phyloP scores from a whole-genome alignment of 2,113 vertebrate species.

The Brachirus orientalis region DNA sequence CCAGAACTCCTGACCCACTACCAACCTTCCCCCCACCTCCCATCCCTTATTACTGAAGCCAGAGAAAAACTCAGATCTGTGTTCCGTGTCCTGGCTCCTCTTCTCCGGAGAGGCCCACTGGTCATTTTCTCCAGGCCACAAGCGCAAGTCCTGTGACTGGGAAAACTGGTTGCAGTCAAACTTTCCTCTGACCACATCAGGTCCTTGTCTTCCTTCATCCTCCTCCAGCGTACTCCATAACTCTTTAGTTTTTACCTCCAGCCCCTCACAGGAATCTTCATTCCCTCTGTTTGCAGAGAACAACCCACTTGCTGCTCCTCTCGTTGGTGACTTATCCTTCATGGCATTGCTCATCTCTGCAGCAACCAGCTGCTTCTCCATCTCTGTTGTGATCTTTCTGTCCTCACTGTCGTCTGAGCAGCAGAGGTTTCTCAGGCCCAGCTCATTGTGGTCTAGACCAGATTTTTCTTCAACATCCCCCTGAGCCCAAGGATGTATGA shows the following conservation, averaged over 20 bases:
- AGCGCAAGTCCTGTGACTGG: constrained; percentile 59
- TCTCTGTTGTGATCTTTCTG: constrained; percentile 52
- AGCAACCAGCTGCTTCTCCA: constrained; percentile 65
- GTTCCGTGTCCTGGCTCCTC: constrained; percentile 63
- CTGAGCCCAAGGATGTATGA: constrained; percentile 48
- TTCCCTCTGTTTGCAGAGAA: constrained; percentile 30
- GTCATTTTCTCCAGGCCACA: constrained; percentile 81
- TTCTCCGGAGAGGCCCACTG: constrained; percentile 81
- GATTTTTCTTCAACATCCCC: constrained; percentile 34
- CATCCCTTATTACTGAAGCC: constrained; percentile 68
- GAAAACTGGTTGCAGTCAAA: constrained; percentile 73
- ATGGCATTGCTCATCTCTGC: constrained; percentile 68
- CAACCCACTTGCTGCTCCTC: constrained; percentile 11
- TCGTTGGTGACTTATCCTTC: constrained; percentile 64
- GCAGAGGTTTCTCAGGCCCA: constrained; percentile 75
- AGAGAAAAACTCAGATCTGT: constrained; percentile 74
- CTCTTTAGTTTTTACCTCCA: constrained; percentile 68
- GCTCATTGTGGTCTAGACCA: constrained; percentile 72
- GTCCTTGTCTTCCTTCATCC: constrained; percentile 54
- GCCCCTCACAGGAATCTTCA: constrained; percentile 53
- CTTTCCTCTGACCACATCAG: constrained; percentile 62
- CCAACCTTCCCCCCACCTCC: constrained; percentile 67
- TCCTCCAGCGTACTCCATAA: constrained; percentile 71
- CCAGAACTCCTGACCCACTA: constrained; percentile 75
- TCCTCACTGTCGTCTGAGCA: constrained; percentile 61